phyloP scores from a whole-genome alignment of 2,113 vertebrate species.

The Corydoras maculifer region DNA sequence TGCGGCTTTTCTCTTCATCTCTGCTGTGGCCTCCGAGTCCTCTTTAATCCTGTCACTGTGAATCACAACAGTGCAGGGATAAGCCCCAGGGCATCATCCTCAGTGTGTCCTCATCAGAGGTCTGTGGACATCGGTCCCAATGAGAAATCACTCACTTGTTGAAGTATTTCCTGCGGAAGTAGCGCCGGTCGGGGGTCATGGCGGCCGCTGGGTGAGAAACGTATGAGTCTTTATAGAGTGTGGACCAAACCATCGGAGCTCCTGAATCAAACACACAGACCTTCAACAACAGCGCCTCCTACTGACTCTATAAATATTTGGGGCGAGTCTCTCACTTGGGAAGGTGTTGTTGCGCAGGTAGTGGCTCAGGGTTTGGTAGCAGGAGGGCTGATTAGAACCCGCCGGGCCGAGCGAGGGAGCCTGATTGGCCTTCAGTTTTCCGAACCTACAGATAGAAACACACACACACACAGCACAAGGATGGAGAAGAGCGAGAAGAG shows the following conservation, averaged over 20 bases:
- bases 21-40: no score
- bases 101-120: no score
- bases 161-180: constrained; percentile 45
- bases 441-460: no score
- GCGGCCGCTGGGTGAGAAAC: constrained; percentile 23
- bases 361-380: constrained; percentile 43
- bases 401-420: constrained; percentile 35
- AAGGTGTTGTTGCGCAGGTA: constrained; percentile 45
- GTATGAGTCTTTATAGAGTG: constrained; percentile 41
- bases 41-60: no score
- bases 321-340: constrained; percentile 35
- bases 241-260: constrained; percentile 32
- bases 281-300: no score
- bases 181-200: constrained; percentile 10
- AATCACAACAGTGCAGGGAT: no score
- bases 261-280: constrained; percentile 17
- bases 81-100: no score
- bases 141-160: constrained; percentile 21
- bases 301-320: no score
- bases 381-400: not conserved
- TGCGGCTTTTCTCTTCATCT: no score
- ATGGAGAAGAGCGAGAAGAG: no score
- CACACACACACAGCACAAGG: no score
- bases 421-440: not conserved
- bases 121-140: no score